phyloP scores from a whole-genome alignment of 2,113 vertebrate genomes.

The Camelus bactrianus region DNA sequence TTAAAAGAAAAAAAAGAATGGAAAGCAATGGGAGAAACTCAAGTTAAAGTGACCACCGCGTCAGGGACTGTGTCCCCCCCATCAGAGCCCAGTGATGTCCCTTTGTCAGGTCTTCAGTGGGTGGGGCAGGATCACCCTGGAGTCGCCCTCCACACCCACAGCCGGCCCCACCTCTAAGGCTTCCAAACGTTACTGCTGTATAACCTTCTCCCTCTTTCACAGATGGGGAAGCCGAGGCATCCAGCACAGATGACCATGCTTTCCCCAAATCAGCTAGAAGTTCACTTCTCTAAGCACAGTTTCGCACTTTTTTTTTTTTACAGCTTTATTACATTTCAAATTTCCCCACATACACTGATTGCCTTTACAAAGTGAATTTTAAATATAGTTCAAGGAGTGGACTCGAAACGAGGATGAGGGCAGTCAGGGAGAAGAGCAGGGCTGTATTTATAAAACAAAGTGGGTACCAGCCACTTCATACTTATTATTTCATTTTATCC shows the following conservation, averaged over 20 bases:
- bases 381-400: neutral
- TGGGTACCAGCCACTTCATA: neutral
- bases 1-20: constrained; percentile 27
- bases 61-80: neutral
- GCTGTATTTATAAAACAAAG: neutral
- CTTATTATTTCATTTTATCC: neutral
- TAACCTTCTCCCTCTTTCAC: neutral
- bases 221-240: constrained; percentile 30
- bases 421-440: neutral
- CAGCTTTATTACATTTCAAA: neutral
- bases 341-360: neutral
- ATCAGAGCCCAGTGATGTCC: neutral
- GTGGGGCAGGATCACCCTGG: neutral
- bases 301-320: neutral
- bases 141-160: neutral
- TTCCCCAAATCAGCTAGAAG: neutral
- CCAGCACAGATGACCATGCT: neutral
- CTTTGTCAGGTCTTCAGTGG: neutral
- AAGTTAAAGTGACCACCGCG: constrained; percentile 22
- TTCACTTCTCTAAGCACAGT: constrained; percentile 32
- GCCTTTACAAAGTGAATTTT: constrained; percentile 54
- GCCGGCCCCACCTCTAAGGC: neutral
- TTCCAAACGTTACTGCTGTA: neutral
- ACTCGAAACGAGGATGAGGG: neutral
- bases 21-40: neutral